Conservation (phyloP, 2,797 vertebrate genomes). For the Holocentrus rufus region DNA sequence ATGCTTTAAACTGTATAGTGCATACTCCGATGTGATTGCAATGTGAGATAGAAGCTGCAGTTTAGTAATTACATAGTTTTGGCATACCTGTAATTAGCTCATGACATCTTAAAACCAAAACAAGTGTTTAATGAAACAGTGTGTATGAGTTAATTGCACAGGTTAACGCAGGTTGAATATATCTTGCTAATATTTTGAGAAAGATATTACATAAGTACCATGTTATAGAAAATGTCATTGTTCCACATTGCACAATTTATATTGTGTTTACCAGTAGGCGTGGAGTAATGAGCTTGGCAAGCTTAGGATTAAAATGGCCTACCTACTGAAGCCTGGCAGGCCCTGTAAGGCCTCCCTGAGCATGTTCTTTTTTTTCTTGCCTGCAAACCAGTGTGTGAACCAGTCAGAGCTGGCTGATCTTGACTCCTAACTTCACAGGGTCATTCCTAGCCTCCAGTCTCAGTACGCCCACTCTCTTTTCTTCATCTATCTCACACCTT, state of each 20-base stretch:
- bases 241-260: conserved; percentile 17
- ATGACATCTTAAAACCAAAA: conserved; percentile 19
- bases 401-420: conserved; percentile 2
- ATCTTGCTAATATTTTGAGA: conserved; percentile 30
- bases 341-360: conserved; percentile 4
- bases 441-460: conserved; percentile 48
- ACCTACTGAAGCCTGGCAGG: conserved; percentile 1
- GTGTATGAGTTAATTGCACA: not conserved
- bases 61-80: conserved; percentile 7
- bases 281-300: conserved; percentile 44
- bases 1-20: not conserved
- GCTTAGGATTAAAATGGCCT: conserved; percentile 18
- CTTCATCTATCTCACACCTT: conserved; percentile 39
- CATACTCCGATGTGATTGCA: not conserved
- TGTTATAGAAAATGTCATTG: conserved; percentile 34
- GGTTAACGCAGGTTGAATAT: not conserved
- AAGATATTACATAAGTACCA: conserved; percentile 18
- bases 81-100: not conserved
- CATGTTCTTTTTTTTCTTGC: conserved; percentile 2
- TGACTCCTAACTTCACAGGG: conserved; percentile 34
- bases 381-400: conserved; percentile 43
- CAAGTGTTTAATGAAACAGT: not conserved
- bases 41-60: not conserved
- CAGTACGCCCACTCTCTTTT: conserved; percentile 19
- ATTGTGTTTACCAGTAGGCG: conserved; percentile 35